Evolutionary conservation across 2,797 vertebrate genomes (phyloP), one percentile per base, ranked within the genome.

Genomic region (Oryzias dopingdopingensis): DNA sequence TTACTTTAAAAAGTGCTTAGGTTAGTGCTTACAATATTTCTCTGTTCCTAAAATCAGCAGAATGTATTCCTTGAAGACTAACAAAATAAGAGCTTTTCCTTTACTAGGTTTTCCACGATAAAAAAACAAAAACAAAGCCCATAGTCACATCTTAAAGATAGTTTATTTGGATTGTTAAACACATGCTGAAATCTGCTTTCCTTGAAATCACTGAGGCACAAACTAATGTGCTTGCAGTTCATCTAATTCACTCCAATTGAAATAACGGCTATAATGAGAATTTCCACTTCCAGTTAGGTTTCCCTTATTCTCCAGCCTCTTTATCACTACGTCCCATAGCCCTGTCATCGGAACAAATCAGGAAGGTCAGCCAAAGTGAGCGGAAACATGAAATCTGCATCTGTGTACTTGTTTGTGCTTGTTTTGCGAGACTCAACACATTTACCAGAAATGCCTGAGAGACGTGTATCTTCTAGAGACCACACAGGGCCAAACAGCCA

Each of bases 51-150:
- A 66, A 56, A 71, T 55, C 73, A n/a, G 41, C 49, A 62, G 52
- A 56, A 70, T 80, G 48, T 52, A 59, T 13, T 17, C 77, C 56
- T 37, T 1, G 32, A 66, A 66, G 75, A 49, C 51, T 68, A 68
- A 47, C 76, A 68, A 88, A 83, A 77, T 61, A 61, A 56, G 59
- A 66, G 76, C 54, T 64, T 64, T 55, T 18, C 22, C 69, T 80
- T 86, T 80, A 80, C 56, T 52, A 76, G 68, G 67, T 54, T 85
- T 87, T 87, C 77, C 79, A 79, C 60, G 66, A 42, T 43, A 29
- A 59, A 32, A 24, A 32, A 32, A 29, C 6, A 29, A 29, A 32
- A 12, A 32, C 29, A 32, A 32, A 71, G 37, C 52, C 49, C 45
- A 64, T 50, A 22, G 37, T 56, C 53, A 60, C 52, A 63, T 79